Evolutionary conservation across 1,140 invertebrate species (phyloP).

Genomic region (Rhysida immarginata): DNA sequence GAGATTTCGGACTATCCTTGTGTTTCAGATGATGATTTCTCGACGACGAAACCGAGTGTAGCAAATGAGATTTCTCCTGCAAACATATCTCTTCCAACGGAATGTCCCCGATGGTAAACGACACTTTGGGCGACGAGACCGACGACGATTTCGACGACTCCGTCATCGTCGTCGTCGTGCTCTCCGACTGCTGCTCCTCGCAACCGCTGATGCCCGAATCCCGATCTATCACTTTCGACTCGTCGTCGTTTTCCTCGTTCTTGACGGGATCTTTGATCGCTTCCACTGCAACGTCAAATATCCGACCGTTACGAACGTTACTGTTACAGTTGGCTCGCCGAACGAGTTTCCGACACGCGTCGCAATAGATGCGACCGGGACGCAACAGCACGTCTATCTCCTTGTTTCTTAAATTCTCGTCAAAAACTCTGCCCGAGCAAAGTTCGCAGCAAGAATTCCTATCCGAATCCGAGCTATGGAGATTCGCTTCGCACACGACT

Average conservation of each 20-base stretch:
- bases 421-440: not conserved
- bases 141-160: not conserved
- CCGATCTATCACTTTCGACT: not conserved
- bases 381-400: not conserved
- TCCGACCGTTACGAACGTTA: not conserved
- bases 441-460: not conserved
- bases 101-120: slow-evolving; percentile 8
- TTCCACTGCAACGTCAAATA: not conserved
- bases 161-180: not conserved
- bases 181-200: not conserved
- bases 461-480: not conserved
- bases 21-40: too few species aligned
- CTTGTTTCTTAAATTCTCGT: not conserved
- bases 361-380: not conserved
- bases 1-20: too few species aligned
- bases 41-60: not conserved
- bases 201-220: slow-evolving; percentile 2
- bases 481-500: too few species aligned
- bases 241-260: not conserved
- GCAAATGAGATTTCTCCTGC: not conserved
- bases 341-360: not conserved
- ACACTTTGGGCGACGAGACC: not conserved
- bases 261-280: not conserved
- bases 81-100: slow-evolving; percentile 5
- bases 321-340: not conserved